phyloP scores from a whole-genome alignment of 2,113 vertebrate genomes.

The Trogon surrucura region DNA sequence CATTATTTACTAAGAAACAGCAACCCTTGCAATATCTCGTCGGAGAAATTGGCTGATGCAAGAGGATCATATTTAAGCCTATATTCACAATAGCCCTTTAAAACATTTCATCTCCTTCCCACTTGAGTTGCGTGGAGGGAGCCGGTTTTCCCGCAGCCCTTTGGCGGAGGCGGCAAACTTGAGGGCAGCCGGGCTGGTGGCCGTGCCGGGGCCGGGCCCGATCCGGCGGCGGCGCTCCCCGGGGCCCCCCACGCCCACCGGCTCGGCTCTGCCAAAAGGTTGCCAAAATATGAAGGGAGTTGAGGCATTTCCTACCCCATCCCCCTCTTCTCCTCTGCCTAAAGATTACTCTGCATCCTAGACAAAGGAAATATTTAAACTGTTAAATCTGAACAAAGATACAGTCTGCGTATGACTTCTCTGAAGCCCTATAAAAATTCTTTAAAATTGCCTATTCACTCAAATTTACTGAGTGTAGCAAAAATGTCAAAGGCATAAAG shows the following conservation, averaged over 20 bases:
- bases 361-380: slow-evolving; percentile 98
- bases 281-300: slow-evolving; percentile 69
- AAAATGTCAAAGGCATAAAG: slow-evolving; percentile 99
- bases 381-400: slow-evolving; percentile 99
- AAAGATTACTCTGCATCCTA: slow-evolving; percentile 89
- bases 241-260: neutral
- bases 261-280: neutral
- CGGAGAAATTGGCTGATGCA: slow-evolving; percentile 51
- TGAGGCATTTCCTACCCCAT: slow-evolving; percentile 58
- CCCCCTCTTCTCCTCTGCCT: slow-evolving; percentile 72
- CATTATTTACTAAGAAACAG: slow-evolving; percentile 58
- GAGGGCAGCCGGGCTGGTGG: neutral
- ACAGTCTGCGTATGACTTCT: slow-evolving; percentile 90
- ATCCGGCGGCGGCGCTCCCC: accelerated
- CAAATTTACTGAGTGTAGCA: slow-evolving; percentile 99
- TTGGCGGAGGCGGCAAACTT: slow-evolving; percentile 5
- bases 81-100: slow-evolving; percentile 31
- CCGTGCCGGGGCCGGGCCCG: neutral
- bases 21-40: slow-evolving; percentile 54
- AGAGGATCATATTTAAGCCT: slow-evolving; percentile 49
- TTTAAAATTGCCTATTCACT: slow-evolving; percentile 99
- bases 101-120: slow-evolving; percentile 26
- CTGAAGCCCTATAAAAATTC: slow-evolving; percentile 99
- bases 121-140: slow-evolving; percentile 25
- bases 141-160: neutral